Conservation (phyloP, 2,113 vertebrate species). For the Dipodomys ordii region DNA sequence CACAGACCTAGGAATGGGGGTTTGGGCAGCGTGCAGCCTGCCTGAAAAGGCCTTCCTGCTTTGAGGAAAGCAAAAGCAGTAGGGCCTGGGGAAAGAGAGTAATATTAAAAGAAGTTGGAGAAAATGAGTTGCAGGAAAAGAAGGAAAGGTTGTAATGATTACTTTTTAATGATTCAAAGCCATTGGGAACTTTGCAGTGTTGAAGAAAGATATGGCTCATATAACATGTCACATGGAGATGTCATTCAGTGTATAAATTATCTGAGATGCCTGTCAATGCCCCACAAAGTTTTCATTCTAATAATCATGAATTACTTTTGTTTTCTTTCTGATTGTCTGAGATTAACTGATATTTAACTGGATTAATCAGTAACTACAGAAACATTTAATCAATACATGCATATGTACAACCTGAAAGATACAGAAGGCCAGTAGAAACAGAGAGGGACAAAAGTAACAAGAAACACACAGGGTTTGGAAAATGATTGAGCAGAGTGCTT, state of each 20-base stretch:
- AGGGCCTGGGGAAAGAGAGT: conserved; percentile 32
- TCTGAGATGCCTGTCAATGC: not conserved
- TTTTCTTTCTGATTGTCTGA: not conserved
- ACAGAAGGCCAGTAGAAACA: not conserved
- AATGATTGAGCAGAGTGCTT: not conserved
- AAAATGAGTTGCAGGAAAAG: conserved; percentile 10
- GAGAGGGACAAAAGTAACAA: not conserved
- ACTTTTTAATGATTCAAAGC: conserved; percentile 48
- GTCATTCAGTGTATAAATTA: not conserved
- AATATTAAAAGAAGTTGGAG: conserved; percentile 42
- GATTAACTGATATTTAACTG: conserved; percentile 16
- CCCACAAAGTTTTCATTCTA: not conserved
- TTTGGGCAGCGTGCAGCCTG: not conserved
- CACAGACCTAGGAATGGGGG: not conserved
- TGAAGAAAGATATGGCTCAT: conserved; percentile 19
- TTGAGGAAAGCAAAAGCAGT: not conserved
- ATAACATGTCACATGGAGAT: not conserved
- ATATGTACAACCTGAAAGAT: not conserved
- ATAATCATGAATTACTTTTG: not conserved
- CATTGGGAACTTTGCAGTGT: not conserved
- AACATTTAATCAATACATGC: too few relatives aligned
- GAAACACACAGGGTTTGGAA: not conserved
- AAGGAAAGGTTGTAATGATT: not conserved
- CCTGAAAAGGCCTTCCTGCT: conserved; percentile 53
- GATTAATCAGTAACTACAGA: not conserved